These are phyloP conservation scores for Sardinella longiceps DNA, from an alignment of 2,797 vertebrate genomes.

Conservation along the genomic window DNA sequence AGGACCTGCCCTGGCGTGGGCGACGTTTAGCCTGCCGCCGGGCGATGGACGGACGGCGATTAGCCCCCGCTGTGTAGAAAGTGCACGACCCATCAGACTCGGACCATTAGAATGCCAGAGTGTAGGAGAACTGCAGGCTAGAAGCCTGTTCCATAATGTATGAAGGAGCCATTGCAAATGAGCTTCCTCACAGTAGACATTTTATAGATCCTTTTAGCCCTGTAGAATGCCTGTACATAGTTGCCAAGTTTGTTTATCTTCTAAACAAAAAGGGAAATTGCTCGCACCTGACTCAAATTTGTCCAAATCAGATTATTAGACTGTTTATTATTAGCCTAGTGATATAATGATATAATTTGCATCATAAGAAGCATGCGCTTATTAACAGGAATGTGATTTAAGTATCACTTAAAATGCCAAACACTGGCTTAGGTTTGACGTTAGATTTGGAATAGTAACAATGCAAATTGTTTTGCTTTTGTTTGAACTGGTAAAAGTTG, in stretches of 20 bases:
- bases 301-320: neutral
- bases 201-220: neutral
- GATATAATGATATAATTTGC: neutral
- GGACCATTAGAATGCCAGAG: neutral
- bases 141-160: neutral
- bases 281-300: neutral
- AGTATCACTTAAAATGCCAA: neutral
- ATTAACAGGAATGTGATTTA: neutral
- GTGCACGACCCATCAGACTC: neutral
- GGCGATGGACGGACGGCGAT: neutral
- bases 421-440: neutral
- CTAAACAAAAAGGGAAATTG: neutral
- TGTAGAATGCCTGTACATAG: neutral
- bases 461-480: neutral
- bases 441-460: neutral
- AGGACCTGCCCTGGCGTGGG: neutral
- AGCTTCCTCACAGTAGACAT: neutral
- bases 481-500: neutral
- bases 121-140: no score
- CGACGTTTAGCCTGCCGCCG: neutral
- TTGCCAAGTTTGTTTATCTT: no score
- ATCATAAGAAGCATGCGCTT: neutral
- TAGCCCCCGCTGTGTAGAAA: neutral
- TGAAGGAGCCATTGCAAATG: neutral
- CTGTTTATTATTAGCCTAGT: neutral